Evolutionary conservation across 2,113 vertebrate genomes (phyloP), one percentile per base, ranked within the genome.

Genomic region (Brachypteracias leptosomus): DNA sequence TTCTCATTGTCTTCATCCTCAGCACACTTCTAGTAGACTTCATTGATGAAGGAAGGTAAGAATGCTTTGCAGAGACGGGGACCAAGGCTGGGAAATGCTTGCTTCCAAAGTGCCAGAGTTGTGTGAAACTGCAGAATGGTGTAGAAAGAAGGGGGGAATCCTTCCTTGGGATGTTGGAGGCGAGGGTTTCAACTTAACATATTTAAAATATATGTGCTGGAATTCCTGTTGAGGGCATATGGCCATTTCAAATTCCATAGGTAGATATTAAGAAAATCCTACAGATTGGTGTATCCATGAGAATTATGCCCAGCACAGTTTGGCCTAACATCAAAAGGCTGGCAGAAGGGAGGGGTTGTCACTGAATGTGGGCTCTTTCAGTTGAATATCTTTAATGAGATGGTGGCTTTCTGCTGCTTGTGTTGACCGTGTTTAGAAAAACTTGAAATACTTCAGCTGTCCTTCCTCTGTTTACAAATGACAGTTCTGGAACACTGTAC

Each of bases 31-130:
- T 98, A 35, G 98, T 99, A 49, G 99, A 99, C 97, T 99, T 98
- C 97, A 98, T 99, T 81, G 99, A 99, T 96, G 98, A 99, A 97
- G 99, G 99, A 97, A 99, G 99, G 99, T 99, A 97, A 98, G 98
- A 62, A 35, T 14, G 59, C 28, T 49, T 26, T 54, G 58, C 70
- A 46, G 61, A 40, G 52, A 44, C 7, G 9, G 20, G 54, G 40
- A 17, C 5, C 3, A n/a, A 36, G 55, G 57, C 61, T 72, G 81
- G 40, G 38, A 65, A 46, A 26, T 33, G 9, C 33, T 82, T 2
- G 3, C 17, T 71, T 85, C 36, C 16, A 44, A 28, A 68, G 28
- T 38, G 33, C 17, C 35, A 54, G 40, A 44, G 6, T 2, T 54
- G 42, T 13, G 5, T 19, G 25, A 58, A 81, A 16, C 29, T 42